Evolutionary conservation across 2,797 vertebrate species (phyloP), one percentile per base, ranked within the genome.

Genomic region (Dromococcyx pavoninus): DNA sequence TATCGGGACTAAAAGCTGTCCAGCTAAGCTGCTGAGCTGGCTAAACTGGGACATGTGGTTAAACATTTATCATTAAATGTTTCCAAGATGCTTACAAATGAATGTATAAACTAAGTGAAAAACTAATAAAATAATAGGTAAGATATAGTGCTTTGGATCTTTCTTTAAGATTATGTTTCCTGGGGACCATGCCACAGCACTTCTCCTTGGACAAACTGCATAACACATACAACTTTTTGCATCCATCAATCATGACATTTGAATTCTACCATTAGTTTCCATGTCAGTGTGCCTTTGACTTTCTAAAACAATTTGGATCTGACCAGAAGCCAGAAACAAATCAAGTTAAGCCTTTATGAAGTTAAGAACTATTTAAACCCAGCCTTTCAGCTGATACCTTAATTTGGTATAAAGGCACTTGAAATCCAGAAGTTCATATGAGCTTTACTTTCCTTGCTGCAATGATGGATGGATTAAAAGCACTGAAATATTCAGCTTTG

Each of bases 161-260:
- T 69, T 65, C 23, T 43, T 33, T 51, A 70, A 33, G 21, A 17
- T 39, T 64, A 39, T 0, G 1, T 30, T 67, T 58, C 30, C 17
- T 57, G 19, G 30, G 15, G 30, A n/a, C 17, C 0, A 0, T 69
- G 44, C 12, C 14, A 17, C 30, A 58, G 33, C 17, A 60, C 27
- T 53, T 41, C 28, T 71, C 28, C 53, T 58, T 58, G 46, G 18
- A 60, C 61, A 65, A 58, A 43, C 5, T 28, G 30, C 71, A 21
- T 56, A 57, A 72, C 21, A 37, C 15, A 66, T 88, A 72, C 3
- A 57, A 35, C 7, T 32, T 15, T 23, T 60, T 75, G 48, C 8
- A 35, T 27, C 23, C 61, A 48, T 23, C 27, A 72, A 48, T 23
- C 10, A 48, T 8, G 64, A 43, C 86, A 64, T 18, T 39, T 32